Evolutionary conservation across 2,888 invertebrate species (phyloP).

Genomic region (Drosophila mulleri): DNA sequence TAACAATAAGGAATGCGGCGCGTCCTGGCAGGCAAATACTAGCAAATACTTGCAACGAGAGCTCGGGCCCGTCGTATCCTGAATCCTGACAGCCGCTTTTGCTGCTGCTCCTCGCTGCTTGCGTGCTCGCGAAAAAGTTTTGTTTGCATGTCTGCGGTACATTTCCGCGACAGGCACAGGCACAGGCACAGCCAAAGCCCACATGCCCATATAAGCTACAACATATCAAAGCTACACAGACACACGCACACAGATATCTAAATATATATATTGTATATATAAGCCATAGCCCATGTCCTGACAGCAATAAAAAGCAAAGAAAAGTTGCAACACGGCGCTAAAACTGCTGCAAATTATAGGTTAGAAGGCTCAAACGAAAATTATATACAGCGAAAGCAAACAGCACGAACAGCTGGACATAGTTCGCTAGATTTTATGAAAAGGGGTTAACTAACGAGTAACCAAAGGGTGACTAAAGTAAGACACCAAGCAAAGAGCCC

Average conservation of each 20-base stretch:
- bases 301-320: conserved; percentile 52
- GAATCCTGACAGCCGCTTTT: conserved; percentile 42
- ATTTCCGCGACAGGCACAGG: conserved; percentile 82
- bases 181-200: conserved; percentile 50
- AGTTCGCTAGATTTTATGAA: conserved; percentile 3
- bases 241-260: background rate
- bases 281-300: conserved; percentile 17
- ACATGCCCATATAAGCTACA: conserved; percentile 47
- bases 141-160: conserved; percentile 81
- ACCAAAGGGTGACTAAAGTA: background rate
- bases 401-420: conserved; percentile 11
- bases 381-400: conserved; percentile 33
- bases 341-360: conserved; percentile 78
- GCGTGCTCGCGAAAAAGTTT: conserved; percentile 71
- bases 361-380: conserved; percentile 65
- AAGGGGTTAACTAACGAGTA: conserved; percentile 1
- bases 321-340: conserved; percentile 63
- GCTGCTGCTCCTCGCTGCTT: conserved; percentile 20
- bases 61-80: conserved; percentile 31
- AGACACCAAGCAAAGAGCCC: background rate
- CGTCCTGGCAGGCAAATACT: conserved; percentile 39
- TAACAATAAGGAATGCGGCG: conserved; percentile 18
- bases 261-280: background rate
- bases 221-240: conserved; percentile 6
- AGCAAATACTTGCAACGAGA: conserved; percentile 42